phyloP scores from a whole-genome alignment of 2,113 vertebrate genomes.

The Pterocles burchelli region DNA sequence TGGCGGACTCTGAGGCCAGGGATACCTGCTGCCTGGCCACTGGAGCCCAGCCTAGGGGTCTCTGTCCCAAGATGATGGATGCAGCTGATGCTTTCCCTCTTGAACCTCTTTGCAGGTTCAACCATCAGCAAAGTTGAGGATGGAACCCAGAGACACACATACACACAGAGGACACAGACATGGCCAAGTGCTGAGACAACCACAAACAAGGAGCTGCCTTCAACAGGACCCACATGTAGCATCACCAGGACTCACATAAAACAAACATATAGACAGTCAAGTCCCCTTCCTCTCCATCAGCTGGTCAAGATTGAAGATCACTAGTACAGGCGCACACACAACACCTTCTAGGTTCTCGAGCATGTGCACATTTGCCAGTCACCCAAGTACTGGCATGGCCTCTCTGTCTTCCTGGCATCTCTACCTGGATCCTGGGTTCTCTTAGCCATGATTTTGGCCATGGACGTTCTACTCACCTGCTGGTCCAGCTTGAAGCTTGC shows the following conservation, averaged over 20 bases:
- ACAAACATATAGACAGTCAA: not conserved
- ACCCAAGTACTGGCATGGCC: fast-evolving
- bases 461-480: not conserved
- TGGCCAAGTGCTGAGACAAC: fast-evolving
- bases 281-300: not conserved
- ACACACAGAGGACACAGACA: not conserved
- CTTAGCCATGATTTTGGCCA: not conserved
- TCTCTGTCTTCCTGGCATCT: not conserved
- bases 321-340: not conserved
- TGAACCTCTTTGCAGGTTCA: not conserved
- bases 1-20: fast-evolving
- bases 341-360: not conserved
- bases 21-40: not conserved
- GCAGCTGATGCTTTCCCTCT: not conserved
- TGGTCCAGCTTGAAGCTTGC: not conserved
- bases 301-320: not conserved
- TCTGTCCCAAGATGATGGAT: not conserved
- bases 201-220: not conserved
- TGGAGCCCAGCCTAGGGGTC: not conserved
- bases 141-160: not conserved
- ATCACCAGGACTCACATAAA: not conserved
- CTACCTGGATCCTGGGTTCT: not conserved
- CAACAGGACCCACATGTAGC: not conserved
- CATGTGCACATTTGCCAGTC: not conserved
- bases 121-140: not conserved